Evolutionary conservation across 2,888 invertebrate genomes (phyloP).

Genomic region (Trachelus iudaicus): DNA sequence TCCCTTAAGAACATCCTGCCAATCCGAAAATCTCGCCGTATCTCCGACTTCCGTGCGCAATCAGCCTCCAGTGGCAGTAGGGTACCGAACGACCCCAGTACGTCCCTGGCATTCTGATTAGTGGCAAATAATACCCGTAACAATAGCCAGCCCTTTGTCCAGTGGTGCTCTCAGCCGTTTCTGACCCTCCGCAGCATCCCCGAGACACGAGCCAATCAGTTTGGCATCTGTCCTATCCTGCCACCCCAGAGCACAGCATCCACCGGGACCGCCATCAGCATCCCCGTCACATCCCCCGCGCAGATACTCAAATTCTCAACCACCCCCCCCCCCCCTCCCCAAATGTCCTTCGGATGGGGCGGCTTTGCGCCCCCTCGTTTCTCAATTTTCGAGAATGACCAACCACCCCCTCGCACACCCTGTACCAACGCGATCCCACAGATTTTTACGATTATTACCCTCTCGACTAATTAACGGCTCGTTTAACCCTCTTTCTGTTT

Average conservation of each 20-base stretch:
- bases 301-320: no score
- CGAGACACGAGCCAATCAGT: slow-evolving; percentile 46
- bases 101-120: slow-evolving; percentile 35
- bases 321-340: background rate
- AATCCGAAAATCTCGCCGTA: background rate
- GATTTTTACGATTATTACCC: background rate
- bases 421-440: background rate
- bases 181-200: slow-evolving; percentile 8
- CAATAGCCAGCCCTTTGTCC: slow-evolving; percentile 33
- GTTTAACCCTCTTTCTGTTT: background rate
- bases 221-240: slow-evolving; percentile 15
- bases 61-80: background rate
- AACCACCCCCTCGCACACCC: background rate
- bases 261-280: background rate
- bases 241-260: background rate
- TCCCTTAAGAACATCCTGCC: background rate
- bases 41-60: background rate
- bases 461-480: background rate
- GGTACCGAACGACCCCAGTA: background rate
- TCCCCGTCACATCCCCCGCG: background rate
- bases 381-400: background rate
- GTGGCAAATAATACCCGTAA: slow-evolving; percentile 43
- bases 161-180: slow-evolving; percentile 20
- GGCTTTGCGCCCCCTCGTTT: background rate
- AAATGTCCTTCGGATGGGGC: background rate